Evolutionary conservation across 1,140 invertebrate species (phyloP), one percentile per base, ranked within the genome.

Genomic region (Bombus sylvicola): DNA sequence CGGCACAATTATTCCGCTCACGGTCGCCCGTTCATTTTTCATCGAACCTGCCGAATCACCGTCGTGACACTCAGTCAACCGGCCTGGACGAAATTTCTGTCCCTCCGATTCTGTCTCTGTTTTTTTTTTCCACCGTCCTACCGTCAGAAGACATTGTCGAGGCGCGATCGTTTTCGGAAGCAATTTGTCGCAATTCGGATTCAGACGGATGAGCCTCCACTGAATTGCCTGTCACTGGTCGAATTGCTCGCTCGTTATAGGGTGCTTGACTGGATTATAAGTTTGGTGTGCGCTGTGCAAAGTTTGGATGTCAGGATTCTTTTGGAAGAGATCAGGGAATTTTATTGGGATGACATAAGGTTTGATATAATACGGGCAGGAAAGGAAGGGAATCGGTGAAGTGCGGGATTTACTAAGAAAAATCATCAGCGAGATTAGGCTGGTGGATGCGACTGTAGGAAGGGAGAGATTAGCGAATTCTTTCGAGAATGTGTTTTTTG

Each of bases 1-100:
- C 90, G 90, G 78, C 87, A 89, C 88, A 90, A 92, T 93, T 90
- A 93, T 91, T 89, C 87, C 77, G 77, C 88, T 69, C 83, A 78
- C 87, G 62, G 76, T 73, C 87, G 89, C 84, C 84, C 78, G 73
- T 47, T 81, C 81, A 90, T 92, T 92, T 92, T 92, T 91, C 90
- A 86, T 62, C 85, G 87, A 91, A 92, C 80, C 88, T 89, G 86
- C 85, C 86, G 84, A 91, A 91, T 91, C 88, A 87, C 62, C 59
- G 77, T 78, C 57, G 75, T 39, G 81, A 90, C 68, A 68, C 80
- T 77, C 59, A 13, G 74, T 80, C 83, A 75, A 75, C 68, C 74
- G 66, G 22, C 25, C 28, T 9, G 31, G 13, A 31, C 74, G 37
- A 78, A 74, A 62, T 57, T n/a, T 53, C 72, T 34, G 43, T 34